Base-by-base conservation (phyloP, 2,113 vertebrate genomes). In the Clupea harengus region DNA sequence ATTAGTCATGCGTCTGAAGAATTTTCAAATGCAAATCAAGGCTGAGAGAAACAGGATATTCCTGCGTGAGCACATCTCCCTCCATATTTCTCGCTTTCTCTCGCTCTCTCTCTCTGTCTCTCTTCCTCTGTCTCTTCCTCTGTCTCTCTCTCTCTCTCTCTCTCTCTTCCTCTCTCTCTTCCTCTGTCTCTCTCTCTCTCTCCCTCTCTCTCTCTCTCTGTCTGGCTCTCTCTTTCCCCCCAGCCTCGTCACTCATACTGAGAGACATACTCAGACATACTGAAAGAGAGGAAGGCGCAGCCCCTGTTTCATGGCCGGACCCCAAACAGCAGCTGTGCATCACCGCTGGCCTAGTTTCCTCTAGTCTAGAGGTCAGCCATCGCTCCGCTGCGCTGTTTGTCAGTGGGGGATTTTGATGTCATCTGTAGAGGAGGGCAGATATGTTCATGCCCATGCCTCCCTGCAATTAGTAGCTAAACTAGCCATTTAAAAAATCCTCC, bases 341-440 rank as follows among this genome's bases (percentile, higher is more conserved):
- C 64, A 32, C 64, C 64, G 64, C 64, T 78, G 83, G 52, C 67
- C 83, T 78, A 84, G 45, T 75, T 84, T 75, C 39, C 18, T 28
- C 45, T n/a, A 50, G 25, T 84, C 64, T 49, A 46, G 20, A 22
- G 52, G 52, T 67, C 45, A 45, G 83, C 17, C 44, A 45, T 50
- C 64, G 32, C 8, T 25, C 25, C 25, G 64, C 25, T 72, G n/a
- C 8, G 64, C 64, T 72, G 64, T 32, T 28, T 32, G 64, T 72
- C 64, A 11, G 47, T 49, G 64, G 64, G 25, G 64, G 25, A 32
- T 32, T 72, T 60, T 72, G 1, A 28, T 9, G 15, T 28, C 64
- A 72, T 13, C 64, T 72, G 64, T 13, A 28, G 64, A 25, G 64
- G 64, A 32, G 64, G 28, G 32, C 25, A 72, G 28, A 72, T 25